These are phyloP conservation scores for Cryptotis parvus DNA, from an alignment of 2,113 vertebrate species.

Conservation along the genomic window DNA sequence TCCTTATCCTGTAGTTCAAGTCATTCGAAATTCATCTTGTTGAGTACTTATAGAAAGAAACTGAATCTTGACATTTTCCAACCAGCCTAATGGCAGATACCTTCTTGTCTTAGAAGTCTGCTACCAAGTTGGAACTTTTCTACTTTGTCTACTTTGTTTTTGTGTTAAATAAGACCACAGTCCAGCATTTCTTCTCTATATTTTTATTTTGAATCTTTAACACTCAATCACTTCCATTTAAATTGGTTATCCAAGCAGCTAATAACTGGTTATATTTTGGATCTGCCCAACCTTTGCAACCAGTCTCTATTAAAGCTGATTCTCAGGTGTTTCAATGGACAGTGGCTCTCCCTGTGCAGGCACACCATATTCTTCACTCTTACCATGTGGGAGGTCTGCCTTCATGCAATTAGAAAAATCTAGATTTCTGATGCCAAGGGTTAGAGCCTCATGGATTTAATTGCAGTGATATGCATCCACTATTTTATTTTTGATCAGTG, in stretches of 20 bases:
- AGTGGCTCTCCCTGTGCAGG: not conserved
- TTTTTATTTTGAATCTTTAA: conserved; percentile 52
- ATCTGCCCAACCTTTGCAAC: not conserved
- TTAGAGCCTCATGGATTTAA: conserved; percentile 73
- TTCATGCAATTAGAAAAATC: conserved; percentile 33
- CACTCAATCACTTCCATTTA: conserved; percentile 36
- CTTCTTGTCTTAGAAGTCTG: not conserved
- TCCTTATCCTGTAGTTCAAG: conserved; percentile 52
- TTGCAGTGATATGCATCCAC: conserved; percentile 84
- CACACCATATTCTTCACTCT: conserved; percentile 51
- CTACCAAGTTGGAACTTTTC: conserved; percentile 13
- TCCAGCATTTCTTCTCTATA: not conserved
- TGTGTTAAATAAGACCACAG: conserved; percentile 25
- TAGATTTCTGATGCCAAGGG: conserved; percentile 79
- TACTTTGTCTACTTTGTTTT: conserved; percentile 19
- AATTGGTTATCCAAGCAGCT: conserved; percentile 45
- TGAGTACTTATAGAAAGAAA: conserved; percentile 60
- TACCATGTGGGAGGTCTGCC: not conserved
- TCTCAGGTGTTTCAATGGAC: conserved; percentile 63
- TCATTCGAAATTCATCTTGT: not conserved
- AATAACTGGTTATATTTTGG: conserved; percentile 1
- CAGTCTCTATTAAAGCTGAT: conserved; percentile 43
- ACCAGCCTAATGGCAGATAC: not conserved
- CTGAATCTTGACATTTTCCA: conserved; percentile 15
- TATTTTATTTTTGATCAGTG: conserved; percentile 80